Evolutionary conservation across 2,888 invertebrate species (phyloP).

Genomic region (Chloroclysta siterata): DNA sequence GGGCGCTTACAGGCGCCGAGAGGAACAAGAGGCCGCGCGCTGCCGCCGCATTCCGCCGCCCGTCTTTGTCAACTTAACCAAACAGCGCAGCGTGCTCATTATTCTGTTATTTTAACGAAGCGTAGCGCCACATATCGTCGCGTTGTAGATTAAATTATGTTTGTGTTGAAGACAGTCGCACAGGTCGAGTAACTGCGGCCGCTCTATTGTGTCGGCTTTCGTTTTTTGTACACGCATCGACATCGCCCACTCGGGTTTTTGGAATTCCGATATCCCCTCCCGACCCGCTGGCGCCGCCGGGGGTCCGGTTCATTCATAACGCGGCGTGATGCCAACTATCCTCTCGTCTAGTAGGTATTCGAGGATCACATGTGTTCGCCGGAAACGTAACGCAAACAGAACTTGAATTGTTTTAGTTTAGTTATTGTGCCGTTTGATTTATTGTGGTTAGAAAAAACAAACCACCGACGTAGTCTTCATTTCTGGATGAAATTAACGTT

Average conservation of each 20-base stretch:
- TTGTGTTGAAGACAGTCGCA: constrained; percentile 46
- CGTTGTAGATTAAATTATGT: constrained; percentile 40
- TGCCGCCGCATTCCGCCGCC: constrained; percentile 67
- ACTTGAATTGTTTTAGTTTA: constrained; percentile 66
- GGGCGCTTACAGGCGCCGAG: constrained; percentile 67
- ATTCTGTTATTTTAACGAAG: constrained; percentile 81
- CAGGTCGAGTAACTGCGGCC: constrained; percentile 40
- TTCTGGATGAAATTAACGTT: constrained; percentile 31
- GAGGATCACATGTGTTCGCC: constrained; percentile 65
- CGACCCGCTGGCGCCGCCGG: constrained; percentile 48
- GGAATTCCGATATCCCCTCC: constrained; percentile 69
- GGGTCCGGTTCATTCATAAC: constrained; percentile 82
- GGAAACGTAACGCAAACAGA: constrained; percentile 75
- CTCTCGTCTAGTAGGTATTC: constrained; percentile 42
- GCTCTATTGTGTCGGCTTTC: constrained; percentile 67
- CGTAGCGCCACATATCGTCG: constrained; percentile 55
- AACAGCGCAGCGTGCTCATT: constrained; percentile 74
- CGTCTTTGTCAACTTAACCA: constrained; percentile 80
- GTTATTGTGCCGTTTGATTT: constrained; percentile 58
- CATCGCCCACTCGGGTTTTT: constrained; percentile 80
- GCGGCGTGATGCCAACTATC: constrained; percentile 64
- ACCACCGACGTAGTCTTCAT: constrained; percentile 67
- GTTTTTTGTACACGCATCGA: constrained; percentile 67
- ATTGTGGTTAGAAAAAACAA: constrained; percentile 51
- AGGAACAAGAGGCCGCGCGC: constrained; percentile 51